A percentile compares a stretch with the other conserved stretches of the same genome.
Evolutionary conservation across 2,888 invertebrate genomes (phyloP).

Genomic region (Epicampocera succincta): DNA sequence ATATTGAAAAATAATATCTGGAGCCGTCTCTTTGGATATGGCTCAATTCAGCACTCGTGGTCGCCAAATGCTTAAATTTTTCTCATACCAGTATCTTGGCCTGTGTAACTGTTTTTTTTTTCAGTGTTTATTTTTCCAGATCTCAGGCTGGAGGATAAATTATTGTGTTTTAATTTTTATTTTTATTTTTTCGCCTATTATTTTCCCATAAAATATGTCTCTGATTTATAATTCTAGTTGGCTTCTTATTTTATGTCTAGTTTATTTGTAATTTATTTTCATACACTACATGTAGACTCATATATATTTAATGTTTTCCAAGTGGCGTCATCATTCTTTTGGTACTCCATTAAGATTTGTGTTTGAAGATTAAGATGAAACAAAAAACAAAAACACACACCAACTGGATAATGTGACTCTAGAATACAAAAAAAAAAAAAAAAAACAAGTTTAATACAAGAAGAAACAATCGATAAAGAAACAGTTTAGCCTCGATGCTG

Average conservation of each 20-base stretch:
- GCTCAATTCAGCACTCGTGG: too few relatives aligned
- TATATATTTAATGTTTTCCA: slow-evolving; percentile 7
- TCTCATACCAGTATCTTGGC: too few relatives aligned
- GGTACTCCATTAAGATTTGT: slow-evolving; percentile 56
- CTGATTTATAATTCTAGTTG: slow-evolving; percentile 1
- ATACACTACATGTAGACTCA: background rate
- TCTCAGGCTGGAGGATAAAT: too few relatives aligned
- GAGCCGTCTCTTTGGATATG: too few relatives aligned
- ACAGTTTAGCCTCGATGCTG: too few relatives aligned
- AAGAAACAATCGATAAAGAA: too few relatives aligned
- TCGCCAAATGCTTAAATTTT: too few relatives aligned
- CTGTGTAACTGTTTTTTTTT: too few relatives aligned
- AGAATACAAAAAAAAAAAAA: background rate
- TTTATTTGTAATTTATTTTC: slow-evolving; percentile 57
- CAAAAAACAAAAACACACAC: too few relatives aligned
- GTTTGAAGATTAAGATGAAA: slow-evolving; percentile 42
- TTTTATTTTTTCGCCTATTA: slow-evolving; percentile 13
- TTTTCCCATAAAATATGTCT: slow-evolving; percentile 37
- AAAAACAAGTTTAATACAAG: too few relatives aligned
- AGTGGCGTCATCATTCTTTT: slow-evolving; percentile 55
- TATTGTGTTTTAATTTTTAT: slow-evolving; percentile 10
- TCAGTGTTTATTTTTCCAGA: too few relatives aligned
- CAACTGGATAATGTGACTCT: background rate
- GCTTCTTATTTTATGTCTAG: slow-evolving; percentile 46
- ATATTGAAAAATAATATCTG: too few relatives aligned